Conservation (phyloP, 2,888 invertebrate genomes). For the Agriotes lineatus region DNA sequence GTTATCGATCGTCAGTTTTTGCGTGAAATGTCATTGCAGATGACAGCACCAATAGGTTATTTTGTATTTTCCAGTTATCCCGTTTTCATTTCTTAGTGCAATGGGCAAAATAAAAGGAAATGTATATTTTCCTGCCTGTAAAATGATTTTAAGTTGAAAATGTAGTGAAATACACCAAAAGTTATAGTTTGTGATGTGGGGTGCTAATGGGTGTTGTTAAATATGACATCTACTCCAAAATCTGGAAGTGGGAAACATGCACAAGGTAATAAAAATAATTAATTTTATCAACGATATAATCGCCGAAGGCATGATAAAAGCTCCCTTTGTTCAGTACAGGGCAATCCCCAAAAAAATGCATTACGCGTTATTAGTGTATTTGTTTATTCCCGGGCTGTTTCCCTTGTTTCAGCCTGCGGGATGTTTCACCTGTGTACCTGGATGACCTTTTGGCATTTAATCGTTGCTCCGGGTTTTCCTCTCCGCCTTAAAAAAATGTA, state of each 20-base stretch:
- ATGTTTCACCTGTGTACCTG: constrained; percentile 20
- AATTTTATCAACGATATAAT: too few species aligned
- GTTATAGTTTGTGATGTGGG: constrained; percentile 50
- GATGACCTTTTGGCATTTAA: constrained; percentile 40
- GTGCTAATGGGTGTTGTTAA: constrained; percentile 57
- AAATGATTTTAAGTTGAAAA: constrained; percentile 20
- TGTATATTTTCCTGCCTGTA: constrained; percentile 47
- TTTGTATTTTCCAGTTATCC: constrained; percentile 42
- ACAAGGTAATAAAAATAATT: constrained; percentile 62
- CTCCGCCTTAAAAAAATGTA: neutral
- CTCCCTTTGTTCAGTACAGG: too few species aligned
- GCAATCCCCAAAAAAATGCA: too few species aligned
- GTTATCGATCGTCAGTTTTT: constrained; percentile 48
- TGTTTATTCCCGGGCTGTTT: neutral
- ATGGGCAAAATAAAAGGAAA: constrained; percentile 27
- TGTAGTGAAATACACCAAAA: constrained; percentile 30
- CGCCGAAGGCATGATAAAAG: too few species aligned
- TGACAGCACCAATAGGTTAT: constrained; percentile 52
- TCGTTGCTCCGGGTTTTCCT: neutral
- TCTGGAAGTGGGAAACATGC: constrained; percentile 65
- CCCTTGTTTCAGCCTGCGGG: neutral
- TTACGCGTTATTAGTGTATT: too few species aligned
- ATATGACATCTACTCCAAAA: constrained; percentile 67
- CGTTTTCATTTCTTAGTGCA: constrained; percentile 24
- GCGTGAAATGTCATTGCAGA: constrained; percentile 54